These are phyloP conservation scores for Ammodytes dubius DNA, from an alignment of 2,113 vertebrate genomes.

Conservation along the genomic window DNA sequence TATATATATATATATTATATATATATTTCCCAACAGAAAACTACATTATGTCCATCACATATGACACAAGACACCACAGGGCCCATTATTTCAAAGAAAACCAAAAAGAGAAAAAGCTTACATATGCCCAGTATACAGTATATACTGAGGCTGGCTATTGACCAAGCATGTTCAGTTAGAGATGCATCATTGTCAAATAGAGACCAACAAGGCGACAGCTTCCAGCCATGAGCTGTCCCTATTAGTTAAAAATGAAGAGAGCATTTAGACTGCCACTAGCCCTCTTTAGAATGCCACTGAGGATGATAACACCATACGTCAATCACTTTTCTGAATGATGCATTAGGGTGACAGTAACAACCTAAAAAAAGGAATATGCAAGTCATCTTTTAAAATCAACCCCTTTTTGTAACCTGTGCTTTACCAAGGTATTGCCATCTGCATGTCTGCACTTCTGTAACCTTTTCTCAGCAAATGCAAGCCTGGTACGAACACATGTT, in stretches of 20 bases:
- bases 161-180: conserved; percentile 53
- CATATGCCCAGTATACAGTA: neutral
- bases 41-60: neutral
- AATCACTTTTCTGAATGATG: conserved; percentile 75
- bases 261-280: conserved; percentile 76
- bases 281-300: conserved; percentile 76
- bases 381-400: conserved; percentile 55
- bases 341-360: conserved; percentile 66
- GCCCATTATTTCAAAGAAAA: neutral
- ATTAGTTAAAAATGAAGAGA: conserved; percentile 81
- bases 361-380: conserved; percentile 61
- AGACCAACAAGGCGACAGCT: conserved; percentile 75
- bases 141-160: conserved; percentile 40
- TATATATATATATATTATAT: too few species aligned
- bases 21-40: neutral
- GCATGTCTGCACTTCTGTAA: conserved; percentile 53
- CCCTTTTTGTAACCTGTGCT: conserved; percentile 28
- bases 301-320: conserved; percentile 76
- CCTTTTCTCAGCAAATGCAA: conserved; percentile 56
- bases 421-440: conserved; percentile 38
- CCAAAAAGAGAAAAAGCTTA: neutral
- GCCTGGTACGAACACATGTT: conserved; percentile 55
- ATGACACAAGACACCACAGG: neutral
- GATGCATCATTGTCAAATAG: conserved; percentile 78
- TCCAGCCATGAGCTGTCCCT: conserved; percentile 78